Conservation (phyloP, 2,888 invertebrate species). For the Therioaphis trifolii region DNA sequence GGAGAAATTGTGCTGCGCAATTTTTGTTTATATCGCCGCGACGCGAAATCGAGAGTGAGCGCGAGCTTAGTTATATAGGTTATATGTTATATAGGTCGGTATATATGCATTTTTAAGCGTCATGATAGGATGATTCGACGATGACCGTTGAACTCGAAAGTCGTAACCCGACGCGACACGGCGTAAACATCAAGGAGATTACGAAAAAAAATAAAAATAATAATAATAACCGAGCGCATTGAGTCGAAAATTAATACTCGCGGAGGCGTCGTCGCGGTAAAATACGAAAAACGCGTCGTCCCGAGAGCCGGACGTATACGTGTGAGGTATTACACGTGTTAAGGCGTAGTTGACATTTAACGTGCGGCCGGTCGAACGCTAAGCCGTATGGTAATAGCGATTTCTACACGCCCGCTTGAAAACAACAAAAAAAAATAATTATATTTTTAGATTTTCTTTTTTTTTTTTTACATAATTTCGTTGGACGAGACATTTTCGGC, state of each 20-base stretch:
- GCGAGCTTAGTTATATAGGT: not conserved
- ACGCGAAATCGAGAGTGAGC: constrained; percentile 14
- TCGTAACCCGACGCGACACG: not conserved
- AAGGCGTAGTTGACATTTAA: no score
- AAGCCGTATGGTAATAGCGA: not conserved
- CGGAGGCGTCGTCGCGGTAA: not conserved
- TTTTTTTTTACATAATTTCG: no score
- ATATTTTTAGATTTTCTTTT: not conserved
- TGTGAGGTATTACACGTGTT: not conserved
- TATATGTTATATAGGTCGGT: no score
- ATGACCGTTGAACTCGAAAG: constrained; percentile 41
- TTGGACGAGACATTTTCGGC: not conserved
- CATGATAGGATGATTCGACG: not conserved
- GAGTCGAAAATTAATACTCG: not conserved
- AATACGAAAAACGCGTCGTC: not conserved
- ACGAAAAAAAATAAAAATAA: not conserved
- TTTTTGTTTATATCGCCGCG: not conserved
- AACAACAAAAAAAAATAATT: not conserved
- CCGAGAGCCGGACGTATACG: not conserved
- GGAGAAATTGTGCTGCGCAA: not conserved
- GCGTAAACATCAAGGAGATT: not conserved
- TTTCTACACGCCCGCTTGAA: not conserved
- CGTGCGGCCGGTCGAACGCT: not conserved
- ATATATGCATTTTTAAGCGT: not conserved
- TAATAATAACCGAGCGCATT: not conserved